phyloP scores from a whole-genome alignment of 2,797 vertebrate genomes.

The Lutjanus argentimaculatus region DNA sequence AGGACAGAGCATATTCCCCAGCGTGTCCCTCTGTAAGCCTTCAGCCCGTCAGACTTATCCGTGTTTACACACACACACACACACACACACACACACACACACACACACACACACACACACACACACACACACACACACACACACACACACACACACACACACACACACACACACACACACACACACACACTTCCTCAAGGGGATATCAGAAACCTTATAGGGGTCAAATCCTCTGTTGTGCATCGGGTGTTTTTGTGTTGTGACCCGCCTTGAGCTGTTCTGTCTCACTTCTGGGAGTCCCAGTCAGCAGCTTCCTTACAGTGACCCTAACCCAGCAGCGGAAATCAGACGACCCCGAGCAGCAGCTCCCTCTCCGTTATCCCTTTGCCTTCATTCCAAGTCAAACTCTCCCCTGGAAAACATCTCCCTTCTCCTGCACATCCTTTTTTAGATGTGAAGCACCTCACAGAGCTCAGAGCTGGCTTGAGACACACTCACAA shows the following conservation, averaged over 20 bases:
- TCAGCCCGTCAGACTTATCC: conserved; percentile 58
- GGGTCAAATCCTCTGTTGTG: conserved; percentile 52
- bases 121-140: conserved; percentile 33
- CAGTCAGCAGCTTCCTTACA: conserved; percentile 59
- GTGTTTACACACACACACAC: conserved; percentile 55
- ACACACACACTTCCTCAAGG: conserved; percentile 42
- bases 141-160: conserved; percentile 26
- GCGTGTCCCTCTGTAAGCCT: conserved; percentile 29
- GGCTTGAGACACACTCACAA: conserved; percentile 18
- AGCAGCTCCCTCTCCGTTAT: conserved; percentile 34
- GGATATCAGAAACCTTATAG: conserved; percentile 54
- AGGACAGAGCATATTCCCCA: conserved; percentile 10
- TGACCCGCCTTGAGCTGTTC: conserved; percentile 47
- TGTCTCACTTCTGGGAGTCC: conserved; percentile 36
- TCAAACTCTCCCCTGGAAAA: conserved; percentile 39
- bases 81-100: conserved; percentile 53
- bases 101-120: conserved; percentile 33
- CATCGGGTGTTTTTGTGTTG: conserved; percentile 31
- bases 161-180: conserved; percentile 45
- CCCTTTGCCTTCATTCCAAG: conserved; percentile 51
- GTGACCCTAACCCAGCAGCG: conserved; percentile 49
- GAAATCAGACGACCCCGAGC: conserved; percentile 56
- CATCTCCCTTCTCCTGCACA: conserved; percentile 27
- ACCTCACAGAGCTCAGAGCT: conserved; percentile 6
- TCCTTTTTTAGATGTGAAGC: conserved; percentile 47